Percentiles rank a stretch among this genome's conserved stretches.
Evolutionary conservation across 2,888 invertebrate species (phyloP).

Genomic region (Agrotis segetum): DNA sequence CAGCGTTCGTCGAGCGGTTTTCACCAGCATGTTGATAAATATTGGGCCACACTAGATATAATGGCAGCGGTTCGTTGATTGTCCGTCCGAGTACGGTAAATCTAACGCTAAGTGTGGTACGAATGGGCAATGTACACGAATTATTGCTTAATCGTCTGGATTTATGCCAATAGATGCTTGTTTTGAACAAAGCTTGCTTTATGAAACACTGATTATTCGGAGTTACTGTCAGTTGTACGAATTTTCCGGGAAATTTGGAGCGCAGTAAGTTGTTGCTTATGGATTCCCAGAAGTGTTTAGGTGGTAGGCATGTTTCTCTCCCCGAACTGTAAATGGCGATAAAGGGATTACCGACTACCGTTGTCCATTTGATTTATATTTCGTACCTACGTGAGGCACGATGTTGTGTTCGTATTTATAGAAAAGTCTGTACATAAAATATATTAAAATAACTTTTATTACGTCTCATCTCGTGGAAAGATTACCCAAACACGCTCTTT

Average conservation of each 20-base stretch:
- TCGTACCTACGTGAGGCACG: not conserved
- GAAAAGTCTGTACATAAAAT: not conserved
- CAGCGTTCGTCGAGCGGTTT: conserved; percentile 76
- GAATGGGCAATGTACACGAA: conserved; percentile 63
- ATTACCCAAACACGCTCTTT: too few relatives aligned
- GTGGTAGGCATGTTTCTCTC: too few relatives aligned
- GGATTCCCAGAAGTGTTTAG: not conserved
- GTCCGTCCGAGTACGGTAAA: conserved; percentile 65
- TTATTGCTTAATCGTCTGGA: conserved; percentile 71
- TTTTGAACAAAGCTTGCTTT: conserved; percentile 38
- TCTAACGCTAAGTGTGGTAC: conserved; percentile 66
- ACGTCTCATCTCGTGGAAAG: too few relatives aligned
- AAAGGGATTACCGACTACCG: conserved; percentile 27
- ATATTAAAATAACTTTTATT: too few relatives aligned
- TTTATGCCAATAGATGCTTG: conserved; percentile 58
- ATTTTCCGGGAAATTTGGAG: not conserved
- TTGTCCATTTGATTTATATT: conserved; percentile 8
- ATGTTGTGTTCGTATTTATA: not conserved
- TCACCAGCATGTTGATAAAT: conserved; percentile 85
- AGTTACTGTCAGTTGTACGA: conserved; percentile 6
- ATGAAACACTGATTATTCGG: conserved; percentile 35
- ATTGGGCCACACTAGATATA: conserved; percentile 75
- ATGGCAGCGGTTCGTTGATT: conserved; percentile 66
- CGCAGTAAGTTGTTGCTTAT: not conserved
- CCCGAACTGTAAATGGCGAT: conserved; percentile 13